Percentiles rank a stretch among this genome's conserved stretches.
Conservation (phyloP, 2,797 vertebrate genomes). For the Trichosurus vulpecula region DNA sequence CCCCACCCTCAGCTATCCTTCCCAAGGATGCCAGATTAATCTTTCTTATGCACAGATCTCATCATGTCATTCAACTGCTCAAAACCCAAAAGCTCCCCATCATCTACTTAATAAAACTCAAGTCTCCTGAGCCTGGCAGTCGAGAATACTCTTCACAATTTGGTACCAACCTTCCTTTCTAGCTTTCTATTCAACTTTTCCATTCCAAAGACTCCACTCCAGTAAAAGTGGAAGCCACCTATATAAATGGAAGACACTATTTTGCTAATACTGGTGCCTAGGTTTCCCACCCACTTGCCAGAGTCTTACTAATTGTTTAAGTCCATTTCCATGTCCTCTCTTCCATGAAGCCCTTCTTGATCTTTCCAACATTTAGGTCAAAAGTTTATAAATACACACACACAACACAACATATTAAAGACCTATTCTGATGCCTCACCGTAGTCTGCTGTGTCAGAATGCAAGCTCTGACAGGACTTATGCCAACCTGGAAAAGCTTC, state of each 20-base stretch:
- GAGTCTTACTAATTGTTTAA: not conserved
- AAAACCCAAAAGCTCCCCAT: not conserved
- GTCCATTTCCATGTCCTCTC: not conserved
- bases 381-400: not conserved
- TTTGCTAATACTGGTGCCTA: not conserved
- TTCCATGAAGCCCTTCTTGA: not conserved
- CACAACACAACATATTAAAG: not conserved
- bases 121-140: not conserved
- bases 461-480: not conserved
- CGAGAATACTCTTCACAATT: not conserved
- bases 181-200: not conserved
- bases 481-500: not conserved
- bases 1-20: not conserved
- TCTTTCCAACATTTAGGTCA: not conserved
- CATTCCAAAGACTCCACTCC: not conserved
- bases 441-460: not conserved
- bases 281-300: not conserved
- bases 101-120: not conserved
- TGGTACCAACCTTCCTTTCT: not conserved
- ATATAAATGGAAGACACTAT: not conserved
- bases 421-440: not conserved
- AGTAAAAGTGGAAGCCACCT: not conserved
- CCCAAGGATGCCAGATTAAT: not conserved
- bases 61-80: not conserved
- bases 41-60: not conserved